Evolutionary conservation across 2,888 invertebrate genomes (phyloP).

Genomic region (Mimas tiliae): DNA sequence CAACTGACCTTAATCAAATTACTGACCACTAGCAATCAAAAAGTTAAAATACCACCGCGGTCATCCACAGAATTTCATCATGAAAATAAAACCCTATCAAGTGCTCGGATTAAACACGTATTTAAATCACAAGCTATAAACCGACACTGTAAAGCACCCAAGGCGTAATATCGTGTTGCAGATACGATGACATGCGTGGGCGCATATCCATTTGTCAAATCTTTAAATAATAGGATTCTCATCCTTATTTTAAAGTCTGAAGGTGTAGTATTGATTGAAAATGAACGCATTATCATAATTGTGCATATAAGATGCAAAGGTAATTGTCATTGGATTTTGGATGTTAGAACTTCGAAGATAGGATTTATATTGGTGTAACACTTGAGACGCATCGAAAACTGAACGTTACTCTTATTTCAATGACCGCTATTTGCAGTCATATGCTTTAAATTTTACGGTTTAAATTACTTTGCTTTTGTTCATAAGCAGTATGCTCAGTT

Average conservation of each 20-base stretch:
- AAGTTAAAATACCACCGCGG: slow-evolving; percentile 18
- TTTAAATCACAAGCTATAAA: slow-evolving; percentile 57
- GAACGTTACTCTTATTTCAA: slow-evolving; percentile 2
- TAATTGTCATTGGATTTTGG: neutral
- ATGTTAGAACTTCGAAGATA: neutral
- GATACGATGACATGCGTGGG: slow-evolving; percentile 73
- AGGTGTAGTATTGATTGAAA: neutral
- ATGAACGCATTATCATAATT: slow-evolving; percentile 15
- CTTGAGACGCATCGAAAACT: no score
- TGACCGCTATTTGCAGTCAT: slow-evolving; percentile 2
- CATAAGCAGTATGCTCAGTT: neutral
- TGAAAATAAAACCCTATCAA: slow-evolving; percentile 37
- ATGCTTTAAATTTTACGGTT: neutral
- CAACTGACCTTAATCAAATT: neutral
- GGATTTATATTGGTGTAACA: neutral
- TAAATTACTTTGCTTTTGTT: slow-evolving; percentile 25
- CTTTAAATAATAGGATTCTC: neutral
- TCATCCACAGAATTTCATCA: slow-evolving; percentile 1
- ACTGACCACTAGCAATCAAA: slow-evolving; percentile 7
- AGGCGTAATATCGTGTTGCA: slow-evolving; percentile 64
- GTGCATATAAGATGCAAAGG: neutral
- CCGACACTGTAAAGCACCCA: slow-evolving; percentile 58
- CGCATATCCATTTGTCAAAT: slow-evolving; percentile 41
- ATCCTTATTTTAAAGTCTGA: neutral
- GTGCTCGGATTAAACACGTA: slow-evolving; percentile 44